Base-by-base conservation (phyloP, 2,888 invertebrate genomes). In the Microdon myrmicae region DNA sequence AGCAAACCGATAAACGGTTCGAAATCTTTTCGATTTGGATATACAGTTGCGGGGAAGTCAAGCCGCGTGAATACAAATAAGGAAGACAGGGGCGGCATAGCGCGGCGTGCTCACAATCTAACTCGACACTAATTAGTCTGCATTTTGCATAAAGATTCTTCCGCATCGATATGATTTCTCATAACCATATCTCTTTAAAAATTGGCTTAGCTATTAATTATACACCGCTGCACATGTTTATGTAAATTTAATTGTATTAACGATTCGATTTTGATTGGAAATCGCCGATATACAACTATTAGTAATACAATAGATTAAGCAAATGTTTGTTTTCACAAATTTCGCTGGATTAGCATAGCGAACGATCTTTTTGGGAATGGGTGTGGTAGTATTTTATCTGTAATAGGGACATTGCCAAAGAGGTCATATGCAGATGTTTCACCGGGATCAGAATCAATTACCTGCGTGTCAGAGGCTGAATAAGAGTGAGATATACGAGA, bases 181-280 rank as follows among this genome's bases (percentile, higher is more conserved):
- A 47, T 47, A 45, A 44, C 37, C 41, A 17, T 35, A 16, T 35
- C n/a, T n/a, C 26, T 39, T 49, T 28, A 43, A 43, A 60, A 32
- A 34, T 22, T 47, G 31, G 55, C 37, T 43, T 54, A 39, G 23
- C 22, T 53, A 45, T 45, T 38, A 54, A 49, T 61, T 56, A 56
- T 61, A 25, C 61, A 39, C 34, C 55, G 35, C 49, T 49, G 41
- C 34, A 38, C 51, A 64, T 45, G 45, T 43, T 7, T 51, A 64
- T 64, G 64, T 43, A 58, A 64, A 64, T 64, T 64, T 51, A 13
- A 43, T 31, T 51, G 51, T 41, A 58, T 64, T 64, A 58, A 51
- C 35, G 39, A 39, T 17, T 45, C 49, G 35, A 44, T 28, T 43
- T 32, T 14, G 38, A 28, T 31, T 37, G 12, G 22, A 26, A 41